These are phyloP conservation scores for Brachyalestes nurse DNA, from an alignment of 2,797 vertebrate species.

Conservation along the genomic window DNA sequence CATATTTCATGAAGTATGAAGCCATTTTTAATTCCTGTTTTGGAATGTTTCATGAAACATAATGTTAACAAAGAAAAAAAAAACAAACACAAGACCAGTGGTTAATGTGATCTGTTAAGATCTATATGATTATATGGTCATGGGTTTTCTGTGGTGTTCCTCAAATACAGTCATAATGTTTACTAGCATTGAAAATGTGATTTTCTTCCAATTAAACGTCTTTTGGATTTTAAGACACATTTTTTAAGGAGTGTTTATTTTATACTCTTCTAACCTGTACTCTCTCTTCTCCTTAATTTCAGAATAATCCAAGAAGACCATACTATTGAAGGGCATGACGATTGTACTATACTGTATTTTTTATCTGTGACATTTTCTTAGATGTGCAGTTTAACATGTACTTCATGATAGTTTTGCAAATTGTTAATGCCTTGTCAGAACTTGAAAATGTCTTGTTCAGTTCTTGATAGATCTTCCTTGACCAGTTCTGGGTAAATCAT, in stretches of 20 bases:
- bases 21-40: no score
- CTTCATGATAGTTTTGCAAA: not conserved
- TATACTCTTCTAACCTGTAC: constrained; percentile 5
- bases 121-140: no score
- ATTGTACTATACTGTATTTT: not conserved
- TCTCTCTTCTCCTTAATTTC: constrained; percentile 48
- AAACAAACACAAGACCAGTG: not conserved
- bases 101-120: not conserved
- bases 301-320: constrained; percentile 97
- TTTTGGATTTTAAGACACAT: not conserved
- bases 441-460: not conserved
- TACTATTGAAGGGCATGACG: constrained; percentile 85
- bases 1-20: no score
- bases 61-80: not conserved
- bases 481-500: not conserved
- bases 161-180: not conserved
- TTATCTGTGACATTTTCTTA: not conserved
- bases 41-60: no score
- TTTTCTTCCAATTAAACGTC: no score
- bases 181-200: not conserved
- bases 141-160: not conserved
- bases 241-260: not conserved
- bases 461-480: not conserved
- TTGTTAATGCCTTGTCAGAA: not conserved
- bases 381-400: not conserved